Evolutionary conservation across 2,797 vertebrate genomes (phyloP), one percentile per base, ranked within the genome.

Genomic region (Phaenicophaeus curvirostris): DNA sequence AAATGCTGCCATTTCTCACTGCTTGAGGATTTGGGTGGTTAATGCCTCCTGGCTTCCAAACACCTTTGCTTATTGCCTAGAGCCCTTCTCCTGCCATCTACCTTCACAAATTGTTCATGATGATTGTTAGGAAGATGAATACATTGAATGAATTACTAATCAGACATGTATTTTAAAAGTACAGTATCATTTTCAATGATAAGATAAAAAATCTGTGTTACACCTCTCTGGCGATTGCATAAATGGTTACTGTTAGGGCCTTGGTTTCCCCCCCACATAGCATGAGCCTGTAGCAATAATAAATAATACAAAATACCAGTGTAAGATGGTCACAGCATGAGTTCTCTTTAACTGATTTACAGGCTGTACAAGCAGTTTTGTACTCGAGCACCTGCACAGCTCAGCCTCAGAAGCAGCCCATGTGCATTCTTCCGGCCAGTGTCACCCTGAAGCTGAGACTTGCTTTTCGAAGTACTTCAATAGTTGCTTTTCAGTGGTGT

Each of bases 351-450:
- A 20, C 21, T 42, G 21, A 8, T 53, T 83, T 77, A 39, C 18
- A 80, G 62, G 8, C 16, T 58, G 16, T 66, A 54, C 7, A 48
- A 48, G 48, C 0, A 3, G 17, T 37, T 72, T 67, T 13, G 27
- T 37, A 39, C 20, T 85, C 0, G 0, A 8, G 11, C 23, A 53
- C 20, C 33, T 63, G 44, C 44, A 88, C 7, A 35, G 20, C 14
- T 87, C 51, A 91, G 31, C 33, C 28, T 76, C 51, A 80, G 61
- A 71, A 55, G 80, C 13, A 67, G 27, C 41, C 57, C 31, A 20
- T 35, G 35, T 50, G 8, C 8, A 17, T 8, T 72, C 18, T 28
- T 33, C 37, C 39, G 10, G 15, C 31, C 2, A 1, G 27, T 24
- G 21, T 54, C 7, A 6, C 41, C 9, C 54, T 65, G n/a, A 87